Base-by-base conservation (phyloP, 1,140 invertebrate genomes). In the Cyclina sinensis region DNA sequence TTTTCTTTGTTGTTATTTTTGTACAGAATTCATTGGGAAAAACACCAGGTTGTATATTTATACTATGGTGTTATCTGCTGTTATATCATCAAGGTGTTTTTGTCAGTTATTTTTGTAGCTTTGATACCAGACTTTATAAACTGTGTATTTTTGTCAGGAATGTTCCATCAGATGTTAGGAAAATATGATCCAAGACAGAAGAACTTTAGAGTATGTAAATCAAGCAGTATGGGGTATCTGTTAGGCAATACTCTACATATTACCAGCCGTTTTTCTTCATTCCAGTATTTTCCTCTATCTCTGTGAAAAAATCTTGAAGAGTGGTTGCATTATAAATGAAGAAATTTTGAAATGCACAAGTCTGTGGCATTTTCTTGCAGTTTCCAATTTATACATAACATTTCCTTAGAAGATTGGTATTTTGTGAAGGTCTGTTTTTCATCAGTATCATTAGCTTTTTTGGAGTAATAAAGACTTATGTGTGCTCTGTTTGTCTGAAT, bases 101-200 rank as follows among this genome's bases (percentile, higher is more conserved):
- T 62, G 57, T 62, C 24, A 27, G 57, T 62, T 62, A 62, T 62
- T 62, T 62, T 62, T 18, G 57, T 62, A 62, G 18, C 57, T 62
- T 62, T 27, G 51, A 54, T 54, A 54, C 2, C 51, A 9, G 57
- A n/a, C 57, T 62, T 62, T 62, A 27, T 27, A 62, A 27, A 27
- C 65, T 70, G 65, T 70, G 30, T 37, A 37, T 39, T 70, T 39
- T 70, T 70, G 65, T 70, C 65, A 70, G 65, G 35, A 70, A 35
- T 70, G 35, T 70, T 70, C 11, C 14, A 21, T 35, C 12, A 18
- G 65, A 70, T 70, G 30, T 27, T 37, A 70, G 65, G 18, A 70
- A 70, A 70, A 35, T 65, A 30, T 37, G 21, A n/a, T 37, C n/a
- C 32, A 70, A 65, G 32, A 37, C 32, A 18, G 21, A 70, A 70